These are phyloP conservation scores for Heliopora coerulea DNA, from an alignment of 92 coral and sea anemone species.

Conservation along the genomic window DNA sequence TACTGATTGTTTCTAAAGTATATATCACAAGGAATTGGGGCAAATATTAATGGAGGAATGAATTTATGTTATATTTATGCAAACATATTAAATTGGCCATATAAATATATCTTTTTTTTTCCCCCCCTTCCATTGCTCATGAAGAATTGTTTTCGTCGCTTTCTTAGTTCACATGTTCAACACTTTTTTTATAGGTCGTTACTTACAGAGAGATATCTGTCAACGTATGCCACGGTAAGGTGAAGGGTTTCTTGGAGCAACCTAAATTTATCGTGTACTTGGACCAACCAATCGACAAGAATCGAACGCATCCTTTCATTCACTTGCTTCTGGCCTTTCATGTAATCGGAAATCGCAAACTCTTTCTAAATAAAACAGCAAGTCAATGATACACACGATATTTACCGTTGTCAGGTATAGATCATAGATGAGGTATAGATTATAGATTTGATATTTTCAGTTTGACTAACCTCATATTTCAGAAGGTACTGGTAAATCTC, in stretches of 20 bases:
- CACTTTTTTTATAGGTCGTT: too few species aligned
- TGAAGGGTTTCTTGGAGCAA: conserved; percentile 93
- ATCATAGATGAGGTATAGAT: too few species aligned
- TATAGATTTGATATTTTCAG: too few species aligned
- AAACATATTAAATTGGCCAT: too few species aligned
- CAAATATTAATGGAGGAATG: too few species aligned
- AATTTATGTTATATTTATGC: too few species aligned
- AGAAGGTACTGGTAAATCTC: conserved; percentile 80
- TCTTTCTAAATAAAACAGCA: conserved; percentile 18
- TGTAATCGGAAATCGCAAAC: conserved; percentile 47
- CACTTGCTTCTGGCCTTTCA: conserved; percentile 60
- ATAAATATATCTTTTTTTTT: too few species aligned
- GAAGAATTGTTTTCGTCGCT: too few species aligned
- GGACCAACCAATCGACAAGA: conserved; percentile 96
- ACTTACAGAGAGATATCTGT: conserved; percentile 89
- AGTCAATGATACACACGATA: background rate
- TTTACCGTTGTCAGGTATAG: too few species aligned
- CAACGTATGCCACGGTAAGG: conserved; percentile 76
- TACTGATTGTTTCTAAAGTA: conserved; percentile 57
- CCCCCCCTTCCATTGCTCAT: too few species aligned
- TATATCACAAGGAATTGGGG: background rate
- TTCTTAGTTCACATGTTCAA: too few species aligned
- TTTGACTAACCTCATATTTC: conserved; percentile 65
- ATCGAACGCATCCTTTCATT: conserved; percentile 82
- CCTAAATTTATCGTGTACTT: conserved; percentile 84